These are phyloP conservation scores for Morone saxatilis DNA, from an alignment of 2,113 vertebrate species.

Conservation along the genomic window DNA sequence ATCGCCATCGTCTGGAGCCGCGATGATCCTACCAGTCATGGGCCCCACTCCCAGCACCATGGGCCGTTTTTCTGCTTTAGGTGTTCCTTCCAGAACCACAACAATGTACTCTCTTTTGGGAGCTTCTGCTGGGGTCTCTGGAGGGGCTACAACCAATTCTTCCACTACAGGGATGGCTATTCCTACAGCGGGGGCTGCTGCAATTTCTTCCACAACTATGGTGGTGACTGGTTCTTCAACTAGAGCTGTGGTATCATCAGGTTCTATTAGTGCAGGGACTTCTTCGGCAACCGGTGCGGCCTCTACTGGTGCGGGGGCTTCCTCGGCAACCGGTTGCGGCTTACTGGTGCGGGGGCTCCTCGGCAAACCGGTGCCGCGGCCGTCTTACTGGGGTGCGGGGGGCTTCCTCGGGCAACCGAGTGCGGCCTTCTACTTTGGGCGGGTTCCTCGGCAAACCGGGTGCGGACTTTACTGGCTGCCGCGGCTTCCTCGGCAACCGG, in stretches of 20 bases:
- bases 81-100: conserved; percentile 80
- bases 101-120: conserved; percentile 77
- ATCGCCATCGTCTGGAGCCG: conserved; percentile 70
- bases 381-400: background rate
- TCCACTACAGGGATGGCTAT: background rate
- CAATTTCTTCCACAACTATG: conserved; percentile 24
- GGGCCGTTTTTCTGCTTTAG: conserved; percentile 73
- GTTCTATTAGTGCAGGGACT: background rate
- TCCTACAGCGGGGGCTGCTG: background rate
- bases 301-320: background rate
- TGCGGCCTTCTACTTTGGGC: background rate
- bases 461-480: background rate
- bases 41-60: conserved; percentile 79
- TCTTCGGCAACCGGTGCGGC: background rate
- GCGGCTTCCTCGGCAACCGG: background rate
- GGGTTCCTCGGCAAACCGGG: background rate
- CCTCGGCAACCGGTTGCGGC: background rate
- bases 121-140: conserved; percentile 22
- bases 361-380: background rate
- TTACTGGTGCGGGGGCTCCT: background rate
- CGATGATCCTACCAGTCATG: conserved; percentile 74
- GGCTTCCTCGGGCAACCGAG: background rate
- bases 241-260: background rate
- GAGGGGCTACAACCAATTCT: background rate
- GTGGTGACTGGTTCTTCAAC: conserved; percentile 26